phyloP scores from a whole-genome alignment of 2,113 vertebrate species.

The Cyanocitta stelleri region DNA sequence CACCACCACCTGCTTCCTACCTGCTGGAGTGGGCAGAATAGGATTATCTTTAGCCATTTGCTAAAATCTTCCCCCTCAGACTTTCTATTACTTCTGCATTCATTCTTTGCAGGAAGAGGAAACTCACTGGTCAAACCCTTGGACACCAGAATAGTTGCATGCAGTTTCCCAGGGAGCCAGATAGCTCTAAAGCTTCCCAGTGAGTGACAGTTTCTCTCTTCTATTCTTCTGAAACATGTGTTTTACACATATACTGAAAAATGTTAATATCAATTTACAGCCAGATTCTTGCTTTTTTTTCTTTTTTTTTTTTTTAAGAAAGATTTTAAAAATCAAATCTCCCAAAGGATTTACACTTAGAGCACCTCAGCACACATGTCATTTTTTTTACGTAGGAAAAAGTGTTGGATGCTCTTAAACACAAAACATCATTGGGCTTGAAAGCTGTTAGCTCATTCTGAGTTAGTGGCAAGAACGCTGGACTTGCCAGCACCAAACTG shows the following conservation, averaged over 20 bases:
- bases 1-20: conserved; percentile 25
- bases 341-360: conserved; percentile 24
- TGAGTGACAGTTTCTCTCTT: conserved; percentile 69
- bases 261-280: conserved; percentile 63
- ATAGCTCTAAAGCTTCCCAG: conserved; percentile 66
- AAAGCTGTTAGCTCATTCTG: conserved; percentile 45
- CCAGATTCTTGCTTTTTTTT: conserved; percentile 8
- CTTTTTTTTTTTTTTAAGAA: no score
- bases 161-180: conserved; percentile 67
- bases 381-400: conserved; percentile 45
- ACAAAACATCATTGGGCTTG: conserved; percentile 33
- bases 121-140: conserved; percentile 67
- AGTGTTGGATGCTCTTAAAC: conserved; percentile 58
- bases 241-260: conserved; percentile 65
- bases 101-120: conserved; percentile 65
- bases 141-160: conserved; percentile 67
- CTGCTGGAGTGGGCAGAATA: conserved; percentile 41
- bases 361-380: conserved; percentile 58
- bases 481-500: conserved; percentile 59
- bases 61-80: conserved; percentile 54
- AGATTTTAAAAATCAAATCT: background rate
- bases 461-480: conserved; percentile 46
- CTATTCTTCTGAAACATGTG: conserved; percentile 65
- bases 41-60: conserved; percentile 49
- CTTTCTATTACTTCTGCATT: conserved; percentile 64